Evolutionary conservation across 2,113 vertebrate species (phyloP).

Genomic region (Rhinolophus ferrumequinum): DNA sequence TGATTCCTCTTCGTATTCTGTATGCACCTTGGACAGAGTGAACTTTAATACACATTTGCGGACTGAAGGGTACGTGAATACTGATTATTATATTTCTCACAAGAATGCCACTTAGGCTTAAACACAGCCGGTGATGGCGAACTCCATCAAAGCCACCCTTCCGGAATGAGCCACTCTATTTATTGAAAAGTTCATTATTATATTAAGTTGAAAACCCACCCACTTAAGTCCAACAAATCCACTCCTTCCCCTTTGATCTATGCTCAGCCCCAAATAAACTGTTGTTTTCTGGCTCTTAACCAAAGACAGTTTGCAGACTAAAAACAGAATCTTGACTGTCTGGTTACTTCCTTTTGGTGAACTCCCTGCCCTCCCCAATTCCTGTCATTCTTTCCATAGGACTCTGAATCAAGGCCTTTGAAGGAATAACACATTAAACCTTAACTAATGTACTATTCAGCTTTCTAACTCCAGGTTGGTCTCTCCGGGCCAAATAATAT

Average conservation of each 20-base stretch:
- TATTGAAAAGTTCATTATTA: background rate
- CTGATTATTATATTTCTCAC: background rate
- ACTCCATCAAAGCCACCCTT: background rate
- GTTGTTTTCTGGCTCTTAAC: constrained; percentile 24
- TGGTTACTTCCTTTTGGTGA: background rate
- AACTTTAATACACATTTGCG: background rate
- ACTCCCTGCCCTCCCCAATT: background rate
- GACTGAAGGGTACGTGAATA: background rate
- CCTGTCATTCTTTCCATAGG: background rate
- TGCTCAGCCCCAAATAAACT: background rate
- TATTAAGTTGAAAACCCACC: background rate
- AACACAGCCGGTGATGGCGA: background rate
- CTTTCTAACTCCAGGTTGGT: background rate
- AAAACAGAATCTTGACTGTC: background rate
- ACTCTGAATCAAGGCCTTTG: background rate
- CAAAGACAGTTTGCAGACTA: background rate
- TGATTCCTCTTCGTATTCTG: background rate
- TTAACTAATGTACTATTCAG: background rate
- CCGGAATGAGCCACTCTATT: background rate
- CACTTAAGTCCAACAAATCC: background rate
- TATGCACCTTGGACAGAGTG: background rate
- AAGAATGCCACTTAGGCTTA: background rate
- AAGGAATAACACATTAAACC: background rate
- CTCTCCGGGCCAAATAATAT: background rate
- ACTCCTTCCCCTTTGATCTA: background rate